Conservation (phyloP, 2,797 vertebrate species). For the Coregonus suidteri region DNA sequence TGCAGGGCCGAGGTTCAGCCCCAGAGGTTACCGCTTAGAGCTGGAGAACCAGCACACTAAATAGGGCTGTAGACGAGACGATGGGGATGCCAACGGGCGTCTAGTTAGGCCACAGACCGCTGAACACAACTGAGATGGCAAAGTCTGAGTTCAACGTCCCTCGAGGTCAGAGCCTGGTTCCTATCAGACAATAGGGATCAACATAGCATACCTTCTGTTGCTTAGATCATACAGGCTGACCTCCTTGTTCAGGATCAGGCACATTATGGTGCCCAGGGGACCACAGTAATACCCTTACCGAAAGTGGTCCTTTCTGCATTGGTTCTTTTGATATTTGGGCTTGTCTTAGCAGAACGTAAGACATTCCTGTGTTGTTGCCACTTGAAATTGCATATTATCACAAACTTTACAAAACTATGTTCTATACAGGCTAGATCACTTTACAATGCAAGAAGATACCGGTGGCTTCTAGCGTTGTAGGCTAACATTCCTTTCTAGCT, state of each 20-base stretch:
- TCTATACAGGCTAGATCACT: no score
- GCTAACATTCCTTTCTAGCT: no score
- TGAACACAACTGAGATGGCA: constrained; percentile 11
- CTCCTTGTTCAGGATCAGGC: constrained; percentile 34
- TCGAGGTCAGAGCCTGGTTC: constrained; percentile 13
- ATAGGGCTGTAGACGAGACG: no score
- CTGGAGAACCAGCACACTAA: no score
- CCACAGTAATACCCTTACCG: constrained; percentile 16
- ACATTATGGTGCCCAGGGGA: background rate
- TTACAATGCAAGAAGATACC: no score
- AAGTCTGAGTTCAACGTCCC: constrained; percentile 12
- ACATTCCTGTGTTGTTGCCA: constrained; percentile 3
- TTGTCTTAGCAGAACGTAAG: constrained; percentile 22
- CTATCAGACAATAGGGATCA: constrained; percentile 35
- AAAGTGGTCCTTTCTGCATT: constrained; percentile 37
- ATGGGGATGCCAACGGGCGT: constrained; percentile 10
- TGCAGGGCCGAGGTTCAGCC: constrained; percentile 47
- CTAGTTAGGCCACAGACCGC: constrained; percentile 42
- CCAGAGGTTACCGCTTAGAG: no score
- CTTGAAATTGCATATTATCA: background rate
- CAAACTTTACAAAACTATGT: no score
- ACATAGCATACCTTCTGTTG: background rate
- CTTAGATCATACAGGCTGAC: constrained; percentile 19
- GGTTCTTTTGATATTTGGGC: constrained; percentile 16
- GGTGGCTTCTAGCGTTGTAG: no score